Conservation (phyloP, 2,113 vertebrate genomes). For the Variabilichromis moorii region DNA sequence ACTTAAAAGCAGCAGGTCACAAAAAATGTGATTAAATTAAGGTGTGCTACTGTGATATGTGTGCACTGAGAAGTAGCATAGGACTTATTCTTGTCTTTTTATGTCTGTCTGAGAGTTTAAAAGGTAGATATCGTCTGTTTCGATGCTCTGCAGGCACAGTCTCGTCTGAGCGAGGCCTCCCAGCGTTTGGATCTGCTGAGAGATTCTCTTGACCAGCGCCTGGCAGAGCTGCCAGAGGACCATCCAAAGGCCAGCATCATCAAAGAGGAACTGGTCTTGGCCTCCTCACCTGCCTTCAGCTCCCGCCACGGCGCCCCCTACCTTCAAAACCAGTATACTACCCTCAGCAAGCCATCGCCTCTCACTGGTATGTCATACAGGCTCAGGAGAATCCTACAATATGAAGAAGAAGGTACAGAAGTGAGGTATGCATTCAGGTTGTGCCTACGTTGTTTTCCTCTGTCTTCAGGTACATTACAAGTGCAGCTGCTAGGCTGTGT, state of each 20-base stretch:
- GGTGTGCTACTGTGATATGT: background rate
- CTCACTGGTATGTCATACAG: slow-evolving; percentile 74
- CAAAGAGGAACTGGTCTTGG: slow-evolving; percentile 79
- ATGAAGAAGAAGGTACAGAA: background rate
- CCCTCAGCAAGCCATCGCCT: slow-evolving; percentile 82
- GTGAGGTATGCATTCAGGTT: background rate
- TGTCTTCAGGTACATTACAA: slow-evolving; percentile 77
- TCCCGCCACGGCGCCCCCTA: slow-evolving; percentile 74
- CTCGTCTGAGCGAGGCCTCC: slow-evolving; percentile 77
- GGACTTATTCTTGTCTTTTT: background rate
- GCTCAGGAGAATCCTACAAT: background rate
- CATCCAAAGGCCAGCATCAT: slow-evolving; percentile 83
- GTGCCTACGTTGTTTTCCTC: background rate
- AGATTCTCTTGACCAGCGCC: slow-evolving; percentile 77
- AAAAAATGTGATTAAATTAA: background rate
- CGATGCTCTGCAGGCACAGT: slow-evolving; percentile 57
- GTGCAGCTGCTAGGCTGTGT: slow-evolving; percentile 80
- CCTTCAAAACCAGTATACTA: slow-evolving; percentile 81
- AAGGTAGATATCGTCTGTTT: background rate
- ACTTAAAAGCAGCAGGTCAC: background rate
- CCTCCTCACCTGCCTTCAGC: slow-evolving; percentile 77
- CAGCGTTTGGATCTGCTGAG: slow-evolving; percentile 81
- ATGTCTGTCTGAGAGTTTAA: background rate
- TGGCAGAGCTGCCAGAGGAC: slow-evolving; percentile 80
- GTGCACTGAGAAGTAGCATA: background rate